Evolutionary conservation across 2,888 invertebrate species (phyloP).

Genomic region (Cecidostiba fungosa): DNA sequence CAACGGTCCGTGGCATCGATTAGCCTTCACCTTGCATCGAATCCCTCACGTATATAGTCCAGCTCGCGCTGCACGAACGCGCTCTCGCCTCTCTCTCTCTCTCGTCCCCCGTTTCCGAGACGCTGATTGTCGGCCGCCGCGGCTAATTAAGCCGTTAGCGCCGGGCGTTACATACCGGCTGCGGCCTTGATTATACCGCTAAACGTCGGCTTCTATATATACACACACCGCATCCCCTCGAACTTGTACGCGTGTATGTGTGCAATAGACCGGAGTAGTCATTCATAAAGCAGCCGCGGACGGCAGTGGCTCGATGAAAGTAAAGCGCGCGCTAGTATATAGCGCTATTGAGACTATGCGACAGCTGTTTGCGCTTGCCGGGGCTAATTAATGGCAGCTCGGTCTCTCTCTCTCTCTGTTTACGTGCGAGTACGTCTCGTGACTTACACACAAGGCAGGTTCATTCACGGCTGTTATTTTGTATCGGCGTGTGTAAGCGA

Average conservation of each 20-base stretch:
- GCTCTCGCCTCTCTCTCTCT: background rate
- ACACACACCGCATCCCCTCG: background rate
- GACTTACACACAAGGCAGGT: slow-evolving; percentile 21
- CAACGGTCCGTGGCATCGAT: slow-evolving; percentile 43
- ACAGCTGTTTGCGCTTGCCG: slow-evolving; percentile 27
- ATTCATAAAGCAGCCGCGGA: slow-evolving; percentile 17
- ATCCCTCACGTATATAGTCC: slow-evolving; percentile 10
- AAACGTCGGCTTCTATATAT: background rate
- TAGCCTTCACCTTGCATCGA: slow-evolving; percentile 1
- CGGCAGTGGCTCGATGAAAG: slow-evolving; percentile 1
- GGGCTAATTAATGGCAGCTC: slow-evolving; percentile 31
- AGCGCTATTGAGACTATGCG: slow-evolving; percentile 2
- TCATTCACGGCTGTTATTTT: slow-evolving; percentile 4
- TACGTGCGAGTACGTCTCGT: background rate
- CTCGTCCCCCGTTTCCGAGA: background rate
- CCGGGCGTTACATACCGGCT: slow-evolving; percentile 51
- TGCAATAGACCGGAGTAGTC: slow-evolving; percentile 11
- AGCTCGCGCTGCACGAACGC: background rate
- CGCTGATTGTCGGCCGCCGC: slow-evolving; percentile 65
- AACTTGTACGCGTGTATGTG: background rate
- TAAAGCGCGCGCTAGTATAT: background rate
- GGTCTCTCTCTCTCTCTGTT: background rate
- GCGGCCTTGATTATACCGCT: slow-evolving; percentile 22
- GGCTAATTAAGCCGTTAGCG: slow-evolving; percentile 65
- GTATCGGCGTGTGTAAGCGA: background rate